Conservation (phyloP, 2,888 invertebrate genomes). For the Drosophila longiperda region DNA sequence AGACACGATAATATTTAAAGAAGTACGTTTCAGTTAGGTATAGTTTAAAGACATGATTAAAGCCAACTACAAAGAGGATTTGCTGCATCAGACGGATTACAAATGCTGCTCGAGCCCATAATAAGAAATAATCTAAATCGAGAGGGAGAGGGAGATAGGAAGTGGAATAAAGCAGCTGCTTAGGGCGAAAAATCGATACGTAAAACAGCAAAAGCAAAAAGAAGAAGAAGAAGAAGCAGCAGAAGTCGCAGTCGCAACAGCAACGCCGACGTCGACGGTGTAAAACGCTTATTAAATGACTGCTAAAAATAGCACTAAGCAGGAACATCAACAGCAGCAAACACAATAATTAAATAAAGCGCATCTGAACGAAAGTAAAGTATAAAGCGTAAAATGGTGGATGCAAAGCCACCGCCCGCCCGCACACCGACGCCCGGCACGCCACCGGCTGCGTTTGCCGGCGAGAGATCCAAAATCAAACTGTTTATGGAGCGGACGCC, state of each 20-base stretch:
- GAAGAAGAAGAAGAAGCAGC: slow-evolving; percentile 10
- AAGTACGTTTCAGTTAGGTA: neutral
- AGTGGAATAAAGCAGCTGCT: slow-evolving; percentile 30
- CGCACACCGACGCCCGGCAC: slow-evolving; percentile 65
- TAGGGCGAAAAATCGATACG: slow-evolving; percentile 70
- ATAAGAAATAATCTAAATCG: slow-evolving; percentile 11
- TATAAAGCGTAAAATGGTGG: slow-evolving; percentile 55
- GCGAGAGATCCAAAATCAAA: slow-evolving; percentile 85
- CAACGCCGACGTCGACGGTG: slow-evolving; percentile 19
- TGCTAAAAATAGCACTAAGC: slow-evolving; percentile 38
- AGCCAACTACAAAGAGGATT: slow-evolving; percentile 19
- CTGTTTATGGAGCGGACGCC: slow-evolving; percentile 85
- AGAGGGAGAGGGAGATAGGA: neutral
- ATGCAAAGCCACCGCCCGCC: slow-evolving; percentile 67
- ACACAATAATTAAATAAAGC: slow-evolving; percentile 8
- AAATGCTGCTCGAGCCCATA: slow-evolving; percentile 11
- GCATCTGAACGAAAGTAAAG: slow-evolving; percentile 5
- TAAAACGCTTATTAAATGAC: slow-evolving; percentile 46
- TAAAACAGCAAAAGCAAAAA: slow-evolving; percentile 39
- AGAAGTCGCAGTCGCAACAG: slow-evolving; percentile 23
- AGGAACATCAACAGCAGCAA: slow-evolving; percentile 2
- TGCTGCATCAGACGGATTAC: slow-evolving; percentile 28
- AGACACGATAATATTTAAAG: slow-evolving; percentile 6
- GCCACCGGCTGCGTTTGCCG: slow-evolving; percentile 82
- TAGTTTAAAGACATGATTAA: slow-evolving; percentile 11